Base-by-base conservation (phyloP, 2,797 vertebrate genomes). In the Nasua narica region DNA sequence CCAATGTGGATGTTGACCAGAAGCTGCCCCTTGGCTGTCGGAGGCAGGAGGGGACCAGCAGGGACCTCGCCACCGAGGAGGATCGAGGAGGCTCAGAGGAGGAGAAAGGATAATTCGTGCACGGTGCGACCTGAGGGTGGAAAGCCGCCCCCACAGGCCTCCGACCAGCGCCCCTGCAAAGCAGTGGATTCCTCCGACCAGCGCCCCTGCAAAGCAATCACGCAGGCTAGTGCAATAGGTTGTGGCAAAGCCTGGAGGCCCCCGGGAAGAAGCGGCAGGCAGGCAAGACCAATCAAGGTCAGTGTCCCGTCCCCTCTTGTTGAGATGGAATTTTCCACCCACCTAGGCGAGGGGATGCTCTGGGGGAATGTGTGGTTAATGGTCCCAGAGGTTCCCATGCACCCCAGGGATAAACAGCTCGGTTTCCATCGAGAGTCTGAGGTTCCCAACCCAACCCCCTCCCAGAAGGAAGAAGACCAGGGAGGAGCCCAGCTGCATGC, bases 201-300 rank as follows among this genome's bases (percentile, higher is more conserved):
- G 83, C 54, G 77, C 29, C 13, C 92, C 46, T 86, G 27, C 70
- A 82, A 92, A 86, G 29, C 15, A 29, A 7, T 74, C 21, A 40
- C n/a, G 29, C 72, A 12, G 76, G 52, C 43, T 74, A 46, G 50
- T 16, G 87, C 65, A 62, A 76, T 29, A 90, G 72, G 60, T 40
- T 7, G 0, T 32, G 10, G 50, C 32, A 32, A 85, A 95, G 79
- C 54, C 86, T 35, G 6, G 35, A 29, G 14, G 13, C 19, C 16
- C 23, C 37, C 32, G 77, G 60, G 32, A 87, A 93, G 43, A 95
- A 81, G 21, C 56, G 60, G 46, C 19, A 58, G 37, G 54, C 7
- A 32, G 25, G 70, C 92, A 90, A 94, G 91, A 90, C 25, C 86
- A 95, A 77, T 74, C 84, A 86, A 95, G n/a, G 78, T 91, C 82